These are phyloP conservation scores for Myodes glareolus DNA, from an alignment of 2,113 vertebrate species.

Conservation along the genomic window DNA sequence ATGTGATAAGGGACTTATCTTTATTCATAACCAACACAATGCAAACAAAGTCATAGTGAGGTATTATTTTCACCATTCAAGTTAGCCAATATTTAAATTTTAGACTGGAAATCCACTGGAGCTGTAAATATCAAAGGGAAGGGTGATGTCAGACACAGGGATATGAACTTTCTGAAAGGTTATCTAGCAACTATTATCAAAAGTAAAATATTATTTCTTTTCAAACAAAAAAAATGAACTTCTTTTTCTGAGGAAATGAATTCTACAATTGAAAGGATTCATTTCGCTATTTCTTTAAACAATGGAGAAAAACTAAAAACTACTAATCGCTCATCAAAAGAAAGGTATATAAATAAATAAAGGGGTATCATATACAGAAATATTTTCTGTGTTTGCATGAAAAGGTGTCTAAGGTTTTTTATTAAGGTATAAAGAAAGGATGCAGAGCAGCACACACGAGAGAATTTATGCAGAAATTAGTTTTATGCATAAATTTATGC, in stretches of 20 bases:
- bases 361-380: not conserved
- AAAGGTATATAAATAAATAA: not conserved
- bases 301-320: not conserved
- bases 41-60: not conserved
- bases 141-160: not conserved
- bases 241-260: not conserved
- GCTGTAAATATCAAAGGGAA: not conserved
- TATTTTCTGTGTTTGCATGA: not conserved
- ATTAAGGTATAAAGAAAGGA: not conserved
- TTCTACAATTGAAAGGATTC: not conserved
- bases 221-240: not conserved
- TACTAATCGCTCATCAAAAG: not conserved
- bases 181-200: not conserved
- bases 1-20: not conserved
- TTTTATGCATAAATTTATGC: too few species aligned
- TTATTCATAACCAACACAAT: not conserved
- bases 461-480: not conserved
- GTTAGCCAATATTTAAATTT: not conserved
- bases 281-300: not conserved
- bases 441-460: not conserved
- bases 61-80: not conserved
- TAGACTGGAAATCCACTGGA: not conserved
- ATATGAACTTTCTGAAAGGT: not conserved
- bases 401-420: not conserved
- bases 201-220: constrained; percentile 30